A percentile compares a stretch with the other conserved stretches of the same genome.
Conservation (phyloP, 2,797 vertebrate species). For the Poecilia picta region DNA sequence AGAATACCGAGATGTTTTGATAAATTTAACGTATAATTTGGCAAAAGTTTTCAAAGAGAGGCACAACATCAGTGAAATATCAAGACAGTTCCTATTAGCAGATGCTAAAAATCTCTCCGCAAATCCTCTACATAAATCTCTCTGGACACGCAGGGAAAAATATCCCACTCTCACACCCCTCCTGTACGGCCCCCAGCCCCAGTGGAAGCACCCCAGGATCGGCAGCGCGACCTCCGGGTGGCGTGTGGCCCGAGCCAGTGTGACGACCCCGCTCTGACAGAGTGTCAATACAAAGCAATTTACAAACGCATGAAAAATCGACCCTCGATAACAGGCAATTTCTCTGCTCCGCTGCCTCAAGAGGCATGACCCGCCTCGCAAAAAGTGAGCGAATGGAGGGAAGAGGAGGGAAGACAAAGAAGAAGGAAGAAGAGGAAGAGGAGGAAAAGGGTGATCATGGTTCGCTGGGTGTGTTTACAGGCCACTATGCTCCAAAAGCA, state of each 20-base stretch:
- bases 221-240: constrained; percentile 45
- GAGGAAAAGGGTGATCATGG: constrained; percentile 64
- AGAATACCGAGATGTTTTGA: background rate
- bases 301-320: constrained; percentile 94
- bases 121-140: constrained; percentile 21
- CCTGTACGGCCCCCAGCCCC: constrained; percentile 42
- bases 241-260: constrained; percentile 77
- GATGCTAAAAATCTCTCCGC: constrained; percentile 21
- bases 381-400: constrained; percentile 30
- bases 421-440: constrained; percentile 48
- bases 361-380: constrained; percentile 67
- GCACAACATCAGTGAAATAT: constrained; percentile 4
- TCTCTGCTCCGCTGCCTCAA: constrained; percentile 88
- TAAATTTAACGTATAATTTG: background rate
- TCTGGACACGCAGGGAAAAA: constrained; percentile 31
- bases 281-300: constrained; percentile 97
- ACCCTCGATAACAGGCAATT: constrained; percentile 95
- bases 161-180: constrained; percentile 23
- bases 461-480: constrained; percentile 72
- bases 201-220: constrained; percentile 62
- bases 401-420: constrained; percentile 35
- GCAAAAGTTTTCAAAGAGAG: constrained; percentile 6
- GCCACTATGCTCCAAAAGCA: constrained; percentile 43
- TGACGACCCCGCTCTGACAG: constrained; percentile 91
- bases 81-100: constrained; percentile 14